A percentile compares a stretch with the other conserved stretches of the same genome.
These are phyloP conservation scores for Marmota flaviventris DNA, from an alignment of 2,113 vertebrate genomes.

Conservation along the genomic window DNA sequence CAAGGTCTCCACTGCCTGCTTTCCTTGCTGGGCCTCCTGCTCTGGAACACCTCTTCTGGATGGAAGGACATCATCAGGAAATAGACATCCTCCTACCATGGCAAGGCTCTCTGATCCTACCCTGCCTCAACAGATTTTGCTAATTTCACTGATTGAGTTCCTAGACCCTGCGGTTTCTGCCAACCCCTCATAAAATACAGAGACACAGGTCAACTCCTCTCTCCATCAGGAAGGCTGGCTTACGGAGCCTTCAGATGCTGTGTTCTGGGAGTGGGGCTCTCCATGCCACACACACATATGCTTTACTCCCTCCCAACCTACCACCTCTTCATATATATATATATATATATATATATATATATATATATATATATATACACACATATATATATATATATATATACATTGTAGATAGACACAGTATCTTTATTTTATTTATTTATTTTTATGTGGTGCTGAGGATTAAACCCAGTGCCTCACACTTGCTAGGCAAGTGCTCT, in stretches of 20 bases:
- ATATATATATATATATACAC: too few relatives aligned
- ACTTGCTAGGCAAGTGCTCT: too few relatives aligned
- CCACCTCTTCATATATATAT: neutral
- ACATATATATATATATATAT: too few relatives aligned
- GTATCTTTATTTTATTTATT: too few relatives aligned
- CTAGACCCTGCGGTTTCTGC: too few relatives aligned
- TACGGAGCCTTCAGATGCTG: rapidly evolving
- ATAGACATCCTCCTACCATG: neutral
- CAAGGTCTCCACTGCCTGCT: rapidly evolving
- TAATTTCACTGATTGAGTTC: too few relatives aligned
- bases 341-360: too few relatives aligned
- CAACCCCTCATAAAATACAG: neutral
- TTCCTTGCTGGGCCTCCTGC: neutral
- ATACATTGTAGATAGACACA: too few relatives aligned
- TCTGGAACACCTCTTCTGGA: neutral
- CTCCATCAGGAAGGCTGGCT: neutral
- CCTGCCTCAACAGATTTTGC: neutral
- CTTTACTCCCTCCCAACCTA: neutral
- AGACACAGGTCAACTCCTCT: neutral
- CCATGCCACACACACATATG: rapidly evolving
- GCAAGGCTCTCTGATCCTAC: neutral
- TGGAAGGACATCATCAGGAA: neutral
- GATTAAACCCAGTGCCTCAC: too few relatives aligned
- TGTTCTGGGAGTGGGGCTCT: neutral
- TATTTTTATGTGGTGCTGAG: too few relatives aligned